A percentile compares a stretch with the other conserved stretches of the same genome.
phyloP scores from a whole-genome alignment of 2,888 invertebrate species.

The Lochmaea crataegi region DNA sequence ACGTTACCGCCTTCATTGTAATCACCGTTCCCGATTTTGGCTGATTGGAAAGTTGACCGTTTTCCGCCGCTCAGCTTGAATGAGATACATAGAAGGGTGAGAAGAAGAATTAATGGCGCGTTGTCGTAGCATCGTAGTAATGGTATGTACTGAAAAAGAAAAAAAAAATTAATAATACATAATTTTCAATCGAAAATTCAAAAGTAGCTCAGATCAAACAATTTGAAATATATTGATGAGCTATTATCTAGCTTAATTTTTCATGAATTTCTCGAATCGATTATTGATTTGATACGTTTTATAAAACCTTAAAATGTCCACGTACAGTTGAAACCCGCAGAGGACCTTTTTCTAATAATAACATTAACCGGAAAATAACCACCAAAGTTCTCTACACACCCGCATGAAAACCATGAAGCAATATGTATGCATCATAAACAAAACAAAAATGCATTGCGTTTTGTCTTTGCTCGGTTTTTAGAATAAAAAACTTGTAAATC shows the following conservation, averaged over 20 bases:
- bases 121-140: constrained; percentile 60
- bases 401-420: neutral
- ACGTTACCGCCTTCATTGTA: constrained; percentile 68
- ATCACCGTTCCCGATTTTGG: constrained; percentile 28
- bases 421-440: constrained; percentile 4
- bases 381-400: neutral
- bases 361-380: neutral
- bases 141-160: constrained; percentile 61
- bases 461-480: neutral
- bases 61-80: constrained; percentile 33
- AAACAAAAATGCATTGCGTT: neutral
- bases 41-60: constrained; percentile 23
- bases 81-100: constrained; percentile 19
- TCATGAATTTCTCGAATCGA: no score
- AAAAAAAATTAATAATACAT: neutral
- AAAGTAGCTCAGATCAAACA: no score
- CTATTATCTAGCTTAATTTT: no score
- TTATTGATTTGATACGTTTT: no score
- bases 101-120: constrained; percentile 59
- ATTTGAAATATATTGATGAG: no score
- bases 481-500: neutral
- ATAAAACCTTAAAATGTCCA: no score
- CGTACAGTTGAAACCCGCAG: neutral
- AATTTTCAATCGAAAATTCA: neutral
- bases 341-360: neutral